phyloP scores from a whole-genome alignment of 2,113 vertebrate species.

The Lepus timidus region DNA sequence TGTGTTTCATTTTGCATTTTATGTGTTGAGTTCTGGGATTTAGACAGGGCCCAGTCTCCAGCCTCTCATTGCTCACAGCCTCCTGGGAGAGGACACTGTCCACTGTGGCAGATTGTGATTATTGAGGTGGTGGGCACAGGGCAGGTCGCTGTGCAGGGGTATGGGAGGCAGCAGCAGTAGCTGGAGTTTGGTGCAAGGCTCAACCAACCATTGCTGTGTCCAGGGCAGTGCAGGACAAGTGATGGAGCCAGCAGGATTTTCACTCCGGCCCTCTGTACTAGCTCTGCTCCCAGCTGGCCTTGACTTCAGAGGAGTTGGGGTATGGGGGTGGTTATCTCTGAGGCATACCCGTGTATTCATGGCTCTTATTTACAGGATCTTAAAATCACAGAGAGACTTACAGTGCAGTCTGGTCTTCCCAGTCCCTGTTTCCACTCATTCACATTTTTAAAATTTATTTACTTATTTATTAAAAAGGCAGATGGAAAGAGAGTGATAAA shows the following conservation, averaged over 20 bases:
- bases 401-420: too few relatives aligned
- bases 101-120: accelerated
- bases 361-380: not conserved
- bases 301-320: not conserved
- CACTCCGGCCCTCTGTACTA: not conserved
- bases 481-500: too few relatives aligned
- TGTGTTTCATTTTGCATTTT: not conserved
- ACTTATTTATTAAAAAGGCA: too few relatives aligned
- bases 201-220: not conserved
- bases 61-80: accelerated
- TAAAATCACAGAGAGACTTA: not conserved
- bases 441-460: too few relatives aligned
- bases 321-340: accelerated
- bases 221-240: too few relatives aligned
- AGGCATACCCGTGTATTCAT: not conserved
- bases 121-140: not conserved
- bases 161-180: too few relatives aligned
- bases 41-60: not conserved
- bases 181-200: accelerated
- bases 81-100: not conserved
- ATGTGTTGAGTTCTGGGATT: too few relatives aligned
- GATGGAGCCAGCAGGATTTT: not conserved
- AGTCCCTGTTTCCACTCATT: too few relatives aligned
- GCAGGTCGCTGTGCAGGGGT: not conserved
- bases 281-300: not conserved